A percentile compares a stretch with the other conserved stretches of the same genome.
Evolutionary conservation across 2,113 vertebrate genomes (phyloP).

Genomic region (Holacanthus passer): DNA sequence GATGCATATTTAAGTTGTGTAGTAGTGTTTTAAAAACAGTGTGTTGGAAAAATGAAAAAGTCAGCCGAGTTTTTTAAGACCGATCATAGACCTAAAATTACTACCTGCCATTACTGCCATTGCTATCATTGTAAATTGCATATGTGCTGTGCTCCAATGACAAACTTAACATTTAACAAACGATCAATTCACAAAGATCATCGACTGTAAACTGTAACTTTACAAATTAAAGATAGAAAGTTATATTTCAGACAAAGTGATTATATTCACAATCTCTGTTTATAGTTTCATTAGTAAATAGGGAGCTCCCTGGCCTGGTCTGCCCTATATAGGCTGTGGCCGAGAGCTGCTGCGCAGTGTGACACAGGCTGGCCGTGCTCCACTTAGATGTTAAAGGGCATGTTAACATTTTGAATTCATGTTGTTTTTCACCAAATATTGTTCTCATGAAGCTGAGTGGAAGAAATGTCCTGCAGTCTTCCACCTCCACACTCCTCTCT

Average conservation of each 20-base stretch:
- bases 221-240: not conserved
- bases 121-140: not conserved
- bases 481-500: slow-evolving; percentile 34
- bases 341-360: slow-evolving; percentile 42
- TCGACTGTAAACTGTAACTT: slow-evolving; percentile 5
- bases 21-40: too few relatives aligned
- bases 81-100: too few relatives aligned
- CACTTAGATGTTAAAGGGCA: slow-evolving; percentile 66
- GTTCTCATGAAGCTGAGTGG: slow-evolving; percentile 25
- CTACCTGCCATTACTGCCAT: too few relatives aligned
- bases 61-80: too few relatives aligned
- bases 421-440: slow-evolving; percentile 55
- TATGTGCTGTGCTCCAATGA: not conserved
- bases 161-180: not conserved
- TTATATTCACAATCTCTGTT: not conserved
- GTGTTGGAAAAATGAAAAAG: too few relatives aligned
- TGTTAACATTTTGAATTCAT: slow-evolving; percentile 68
- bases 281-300: slow-evolving; percentile 29
- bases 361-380: slow-evolving; percentile 47
- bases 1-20: too few relatives aligned
- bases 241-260: not conserved
- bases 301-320: not conserved
- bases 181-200: not conserved
- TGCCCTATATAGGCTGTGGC: slow-evolving; percentile 38
- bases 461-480: slow-evolving; percentile 43